These are phyloP conservation scores for Acropternis orthonyx DNA, from an alignment of 2,797 vertebrate genomes.

Conservation along the genomic window DNA sequence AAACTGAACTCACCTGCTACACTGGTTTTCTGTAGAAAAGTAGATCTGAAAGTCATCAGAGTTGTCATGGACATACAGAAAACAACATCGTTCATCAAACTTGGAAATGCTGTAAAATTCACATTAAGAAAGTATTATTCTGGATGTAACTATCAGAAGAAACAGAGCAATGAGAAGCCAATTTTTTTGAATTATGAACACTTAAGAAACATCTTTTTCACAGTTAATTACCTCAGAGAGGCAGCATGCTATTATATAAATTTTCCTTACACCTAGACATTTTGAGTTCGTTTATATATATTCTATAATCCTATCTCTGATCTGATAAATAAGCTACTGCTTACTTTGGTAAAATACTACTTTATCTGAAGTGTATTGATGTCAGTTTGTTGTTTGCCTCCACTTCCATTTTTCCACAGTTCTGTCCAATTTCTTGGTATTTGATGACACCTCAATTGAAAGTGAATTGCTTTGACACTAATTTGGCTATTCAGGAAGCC, in stretches of 20 bases:
- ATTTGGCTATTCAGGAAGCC: neutral
- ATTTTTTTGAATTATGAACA: neutral
- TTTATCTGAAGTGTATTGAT: neutral
- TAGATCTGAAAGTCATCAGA: slow-evolving; percentile 97
- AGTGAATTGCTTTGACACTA: neutral
- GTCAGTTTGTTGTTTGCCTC: neutral
- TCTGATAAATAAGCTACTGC: neutral
- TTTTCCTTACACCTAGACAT: neutral
- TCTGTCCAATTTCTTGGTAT: neutral
- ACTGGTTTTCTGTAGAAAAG: slow-evolving; percentile 93
- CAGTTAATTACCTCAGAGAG: neutral
- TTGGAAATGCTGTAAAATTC: slow-evolving; percentile 87
- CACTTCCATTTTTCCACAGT: neutral
- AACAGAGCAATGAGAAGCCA: neutral
- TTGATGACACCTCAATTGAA: neutral
- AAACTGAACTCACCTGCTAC: slow-evolving; percentile 84
- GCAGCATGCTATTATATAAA: neutral
- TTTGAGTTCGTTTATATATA: neutral
- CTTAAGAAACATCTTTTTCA: neutral
- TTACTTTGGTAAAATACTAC: neutral
- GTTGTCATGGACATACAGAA: slow-evolving; percentile 94
- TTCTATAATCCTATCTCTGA: neutral
- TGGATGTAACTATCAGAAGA: neutral
- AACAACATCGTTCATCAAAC: slow-evolving; percentile 95
- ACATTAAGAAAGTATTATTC: slow-evolving; percentile 25